Conservation (phyloP, 2,888 invertebrate species). For the Biston betularia region DNA sequence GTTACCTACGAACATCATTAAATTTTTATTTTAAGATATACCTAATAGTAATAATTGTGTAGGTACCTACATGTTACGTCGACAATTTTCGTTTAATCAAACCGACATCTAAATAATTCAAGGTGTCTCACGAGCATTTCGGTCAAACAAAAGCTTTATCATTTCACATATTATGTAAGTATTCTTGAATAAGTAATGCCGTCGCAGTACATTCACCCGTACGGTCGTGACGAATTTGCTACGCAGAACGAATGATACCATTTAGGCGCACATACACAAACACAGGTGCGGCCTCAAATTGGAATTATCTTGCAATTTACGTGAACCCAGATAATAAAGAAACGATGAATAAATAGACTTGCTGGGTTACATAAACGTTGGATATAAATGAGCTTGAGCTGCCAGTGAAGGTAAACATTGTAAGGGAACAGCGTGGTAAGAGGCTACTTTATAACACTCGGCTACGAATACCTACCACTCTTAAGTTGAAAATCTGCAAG, state of each 20-base stretch:
- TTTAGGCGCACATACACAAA: conserved; percentile 43
- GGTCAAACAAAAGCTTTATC: conserved; percentile 8
- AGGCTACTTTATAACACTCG: background rate
- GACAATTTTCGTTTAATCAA: background rate
- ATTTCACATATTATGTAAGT: conserved; percentile 17
- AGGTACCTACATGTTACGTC: background rate
- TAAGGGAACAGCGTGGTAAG: too few species aligned
- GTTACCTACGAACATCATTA: too few species aligned
- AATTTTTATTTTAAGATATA: too few species aligned
- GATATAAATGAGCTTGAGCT: conserved; percentile 1
- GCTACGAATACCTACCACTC: background rate
- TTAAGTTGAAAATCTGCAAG: too few species aligned
- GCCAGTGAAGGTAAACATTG: background rate
- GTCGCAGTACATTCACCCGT: conserved; percentile 37
- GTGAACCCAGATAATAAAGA: conserved; percentile 47
- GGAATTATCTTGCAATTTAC: conserved; percentile 49
- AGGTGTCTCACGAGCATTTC: background rate
- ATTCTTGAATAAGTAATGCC: conserved; percentile 34
- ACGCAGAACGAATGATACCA: conserved; percentile 44
- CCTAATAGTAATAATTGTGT: too few species aligned
- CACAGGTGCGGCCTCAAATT: conserved; percentile 54
- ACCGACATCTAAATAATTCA: background rate
- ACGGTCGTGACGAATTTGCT: conserved; percentile 45
- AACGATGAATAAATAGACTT: conserved; percentile 29
- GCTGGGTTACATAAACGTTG: conserved; percentile 4